Percentiles rank a stretch among this genome's conserved stretches.
Conservation (phyloP, 1,140 invertebrate species). For the Aphelenchoides besseyi region DNA sequence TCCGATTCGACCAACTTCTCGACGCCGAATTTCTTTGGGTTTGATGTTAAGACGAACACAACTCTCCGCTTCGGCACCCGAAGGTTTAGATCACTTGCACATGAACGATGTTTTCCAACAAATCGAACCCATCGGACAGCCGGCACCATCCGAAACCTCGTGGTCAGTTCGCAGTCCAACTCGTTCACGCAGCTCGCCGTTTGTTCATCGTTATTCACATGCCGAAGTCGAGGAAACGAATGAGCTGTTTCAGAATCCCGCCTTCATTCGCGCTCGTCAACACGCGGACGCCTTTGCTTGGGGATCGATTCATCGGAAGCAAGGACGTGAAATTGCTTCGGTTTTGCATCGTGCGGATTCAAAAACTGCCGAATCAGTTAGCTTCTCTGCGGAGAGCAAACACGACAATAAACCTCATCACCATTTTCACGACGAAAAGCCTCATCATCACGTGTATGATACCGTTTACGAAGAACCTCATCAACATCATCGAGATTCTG, state of each 20-base stretch:
- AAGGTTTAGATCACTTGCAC: slow-evolving; percentile 1
- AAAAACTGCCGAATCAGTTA: background rate
- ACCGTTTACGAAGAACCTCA: background rate
- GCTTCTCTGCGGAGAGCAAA: background rate
- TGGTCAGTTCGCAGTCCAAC: background rate
- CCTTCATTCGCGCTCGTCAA: slow-evolving; percentile 1
- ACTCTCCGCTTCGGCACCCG: slow-evolving; percentile 4
- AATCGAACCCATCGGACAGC: background rate
- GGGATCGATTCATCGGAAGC: slow-evolving; percentile 8
- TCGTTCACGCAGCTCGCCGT: background rate
- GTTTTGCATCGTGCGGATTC: background rate
- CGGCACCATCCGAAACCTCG: background rate
- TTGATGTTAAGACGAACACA: slow-evolving; percentile 4
- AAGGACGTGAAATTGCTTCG: background rate
- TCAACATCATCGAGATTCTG: background rate
- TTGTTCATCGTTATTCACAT: background rate
- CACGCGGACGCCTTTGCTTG: slow-evolving; percentile 10
- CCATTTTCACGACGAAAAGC: background rate
- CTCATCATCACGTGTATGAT: background rate
- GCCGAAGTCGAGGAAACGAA: background rate
- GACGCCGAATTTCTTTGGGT: slow-evolving; percentile 8
- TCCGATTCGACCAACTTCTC: background rate
- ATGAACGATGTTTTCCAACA: slow-evolving; percentile 6
- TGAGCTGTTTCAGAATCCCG: slow-evolving; percentile 14
- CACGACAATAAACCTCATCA: background rate